phyloP scores from a whole-genome alignment of 1,140 invertebrate species.

The Marisa cornuarietis region DNA sequence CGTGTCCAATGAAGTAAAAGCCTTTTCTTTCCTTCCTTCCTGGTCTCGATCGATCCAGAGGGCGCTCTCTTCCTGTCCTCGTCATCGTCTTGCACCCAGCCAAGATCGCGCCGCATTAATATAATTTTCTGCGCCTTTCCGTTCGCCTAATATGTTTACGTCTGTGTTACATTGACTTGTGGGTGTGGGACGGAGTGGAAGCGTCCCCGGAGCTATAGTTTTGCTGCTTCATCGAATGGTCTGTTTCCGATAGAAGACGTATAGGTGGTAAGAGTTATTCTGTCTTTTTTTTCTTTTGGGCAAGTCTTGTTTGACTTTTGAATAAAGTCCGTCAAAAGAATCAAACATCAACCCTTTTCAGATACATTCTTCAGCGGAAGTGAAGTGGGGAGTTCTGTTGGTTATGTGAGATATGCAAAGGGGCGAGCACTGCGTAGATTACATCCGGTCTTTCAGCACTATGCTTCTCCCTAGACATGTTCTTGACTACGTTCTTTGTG shows the following conservation, averaged over 20 bases:
- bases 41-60: no score
- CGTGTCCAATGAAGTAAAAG: neutral
- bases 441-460: neutral
- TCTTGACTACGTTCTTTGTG: neutral
- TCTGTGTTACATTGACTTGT: neutral
- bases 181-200: neutral
- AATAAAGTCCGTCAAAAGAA: neutral
- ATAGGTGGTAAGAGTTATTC: neutral
- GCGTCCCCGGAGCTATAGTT: neutral
- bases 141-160: constrained; percentile 7
- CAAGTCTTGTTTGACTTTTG: neutral
- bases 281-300: neutral
- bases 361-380: no score
- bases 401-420: neutral
- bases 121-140: constrained; percentile 6
- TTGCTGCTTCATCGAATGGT: neutral
- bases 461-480: neutral
- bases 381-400: neutral
- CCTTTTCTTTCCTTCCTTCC: neutral
- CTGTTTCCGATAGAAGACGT: neutral
- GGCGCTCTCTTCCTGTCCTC: no score
- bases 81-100: neutral
- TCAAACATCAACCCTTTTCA: neutral
- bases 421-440: neutral
- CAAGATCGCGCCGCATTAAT: neutral